These are phyloP conservation scores for Fabriciana adippe DNA, from an alignment of 2,888 invertebrate species.

Conservation along the genomic window DNA sequence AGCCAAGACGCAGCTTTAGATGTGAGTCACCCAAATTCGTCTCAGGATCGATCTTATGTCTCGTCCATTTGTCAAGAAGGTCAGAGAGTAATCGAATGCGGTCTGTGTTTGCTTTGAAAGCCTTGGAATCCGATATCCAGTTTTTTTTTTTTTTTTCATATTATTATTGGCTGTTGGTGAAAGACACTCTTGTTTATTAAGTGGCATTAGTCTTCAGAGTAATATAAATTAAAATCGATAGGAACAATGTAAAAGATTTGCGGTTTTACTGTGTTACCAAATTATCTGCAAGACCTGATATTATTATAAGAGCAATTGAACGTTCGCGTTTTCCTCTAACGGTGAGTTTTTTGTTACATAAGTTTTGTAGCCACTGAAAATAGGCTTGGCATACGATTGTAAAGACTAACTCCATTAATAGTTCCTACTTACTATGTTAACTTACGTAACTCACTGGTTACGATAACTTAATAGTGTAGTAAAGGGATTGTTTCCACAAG, in stretches of 20 bases:
- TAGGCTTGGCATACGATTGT: constrained; percentile 6
- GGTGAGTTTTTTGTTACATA: constrained; percentile 8
- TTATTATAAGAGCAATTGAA: not conserved
- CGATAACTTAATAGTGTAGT: constrained; percentile 32
- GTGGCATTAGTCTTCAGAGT: not conserved
- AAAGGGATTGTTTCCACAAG: constrained; percentile 31
- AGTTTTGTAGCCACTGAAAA: constrained; percentile 10
- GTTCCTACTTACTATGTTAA: constrained; percentile 13
- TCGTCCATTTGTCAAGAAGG: constrained; percentile 61
- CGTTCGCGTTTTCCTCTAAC: constrained; percentile 18
- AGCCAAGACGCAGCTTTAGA: constrained; percentile 72
- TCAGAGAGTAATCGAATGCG: constrained; percentile 57
- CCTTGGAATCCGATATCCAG: constrained; percentile 34
- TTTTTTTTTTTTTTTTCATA: constrained; percentile 40
- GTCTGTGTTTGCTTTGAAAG: constrained; percentile 50
- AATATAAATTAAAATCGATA: not conserved
- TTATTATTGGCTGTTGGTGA: constrained; percentile 20
- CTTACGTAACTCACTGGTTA: constrained; percentile 31
- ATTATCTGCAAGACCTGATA: not conserved
- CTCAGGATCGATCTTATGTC: constrained; percentile 69
- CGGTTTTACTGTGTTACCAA: not conserved
- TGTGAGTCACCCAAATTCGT: constrained; percentile 72
- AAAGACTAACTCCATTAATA: constrained; percentile 30
- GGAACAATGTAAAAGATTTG: not conserved
- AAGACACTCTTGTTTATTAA: not conserved